Evolutionary conservation across 2,797 vertebrate genomes (phyloP).

Genomic region (Halcyon leucocephala): DNA sequence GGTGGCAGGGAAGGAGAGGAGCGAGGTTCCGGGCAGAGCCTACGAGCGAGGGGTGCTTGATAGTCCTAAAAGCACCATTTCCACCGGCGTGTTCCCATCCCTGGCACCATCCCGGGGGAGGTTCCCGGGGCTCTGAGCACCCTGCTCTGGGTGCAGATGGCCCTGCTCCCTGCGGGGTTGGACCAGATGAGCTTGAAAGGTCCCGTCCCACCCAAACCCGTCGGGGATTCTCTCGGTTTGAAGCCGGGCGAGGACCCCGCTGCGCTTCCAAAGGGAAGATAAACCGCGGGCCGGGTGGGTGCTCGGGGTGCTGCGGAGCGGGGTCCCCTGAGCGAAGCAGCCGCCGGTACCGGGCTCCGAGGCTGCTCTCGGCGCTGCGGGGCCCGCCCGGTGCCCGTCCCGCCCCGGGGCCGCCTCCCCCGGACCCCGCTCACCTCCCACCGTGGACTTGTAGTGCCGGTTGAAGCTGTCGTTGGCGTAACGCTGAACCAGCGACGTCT

Average conservation of each 20-base stretch:
- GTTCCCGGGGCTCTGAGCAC: too few relatives aligned
- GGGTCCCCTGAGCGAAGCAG: not conserved
- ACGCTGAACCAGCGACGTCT: slow-evolving; percentile 86
- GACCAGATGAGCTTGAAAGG: too few relatives aligned
- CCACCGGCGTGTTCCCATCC: not conserved
- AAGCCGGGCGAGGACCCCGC: not conserved
- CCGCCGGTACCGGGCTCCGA: not conserved
- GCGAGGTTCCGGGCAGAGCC: not conserved
- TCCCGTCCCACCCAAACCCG: too few relatives aligned
- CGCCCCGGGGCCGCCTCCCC: not conserved
- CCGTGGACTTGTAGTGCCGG: slow-evolving; percentile 86
- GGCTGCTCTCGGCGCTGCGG: not conserved
- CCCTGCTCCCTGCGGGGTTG: too few relatives aligned
- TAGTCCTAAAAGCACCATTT: too few relatives aligned
- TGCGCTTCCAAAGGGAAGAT: not conserved
- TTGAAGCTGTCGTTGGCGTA: slow-evolving; percentile 87
- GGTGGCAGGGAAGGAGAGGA: not conserved
- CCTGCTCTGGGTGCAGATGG: too few relatives aligned
- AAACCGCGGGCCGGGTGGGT: not conserved
- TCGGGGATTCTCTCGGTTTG: too few relatives aligned
- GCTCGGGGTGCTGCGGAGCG: not conserved
- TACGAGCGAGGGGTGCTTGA: rapidly evolving
- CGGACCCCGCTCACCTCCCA: slow-evolving; percentile 82
- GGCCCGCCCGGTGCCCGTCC: too few relatives aligned
- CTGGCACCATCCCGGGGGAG: too few relatives aligned